Evolutionary conservation across 2,113 vertebrate species (phyloP).

Genomic region (Apteryx owenii): DNA sequence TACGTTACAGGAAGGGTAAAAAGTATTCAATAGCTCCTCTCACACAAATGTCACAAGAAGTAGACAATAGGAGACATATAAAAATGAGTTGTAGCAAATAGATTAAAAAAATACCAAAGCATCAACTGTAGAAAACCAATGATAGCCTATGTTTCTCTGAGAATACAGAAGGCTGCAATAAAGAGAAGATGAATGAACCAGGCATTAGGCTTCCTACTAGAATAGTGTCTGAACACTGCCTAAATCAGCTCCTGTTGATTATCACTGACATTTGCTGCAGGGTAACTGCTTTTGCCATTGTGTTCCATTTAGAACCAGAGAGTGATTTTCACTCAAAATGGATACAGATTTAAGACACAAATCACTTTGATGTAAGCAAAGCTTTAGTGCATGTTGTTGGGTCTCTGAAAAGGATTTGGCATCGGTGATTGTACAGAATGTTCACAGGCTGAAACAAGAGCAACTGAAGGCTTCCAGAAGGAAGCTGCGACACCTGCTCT

Average conservation of each 20-base stretch:
- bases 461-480: not conserved
- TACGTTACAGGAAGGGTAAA: slow-evolving; percentile 35
- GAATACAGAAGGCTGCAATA: slow-evolving; percentile 21
- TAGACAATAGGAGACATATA: slow-evolving; percentile 50
- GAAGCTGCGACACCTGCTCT: not conserved
- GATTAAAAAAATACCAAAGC: slow-evolving; percentile 53
- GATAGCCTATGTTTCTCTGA: slow-evolving; percentile 19
- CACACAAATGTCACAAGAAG: not conserved
- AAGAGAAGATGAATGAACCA: slow-evolving; percentile 1
- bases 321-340: slow-evolving; percentile 35
- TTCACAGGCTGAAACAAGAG: slow-evolving; percentile 8
- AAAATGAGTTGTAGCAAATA: slow-evolving; percentile 57
- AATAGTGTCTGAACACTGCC: not conserved
- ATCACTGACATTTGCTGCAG: not conserved
- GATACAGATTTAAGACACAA: slow-evolving; percentile 17
- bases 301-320: not conserved
- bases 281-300: accelerated
- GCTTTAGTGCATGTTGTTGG: slow-evolving; percentile 20
- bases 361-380: slow-evolving; percentile 20
- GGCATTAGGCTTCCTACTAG: not conserved
- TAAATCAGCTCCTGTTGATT: not conserved
- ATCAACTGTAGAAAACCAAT: slow-evolving; percentile 38
- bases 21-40: slow-evolving; percentile 9
- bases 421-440: not conserved
- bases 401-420: slow-evolving; percentile 29